Evolutionary conservation across 2,888 invertebrate species (phyloP).

Genomic region (Hermodice carunculata): DNA sequence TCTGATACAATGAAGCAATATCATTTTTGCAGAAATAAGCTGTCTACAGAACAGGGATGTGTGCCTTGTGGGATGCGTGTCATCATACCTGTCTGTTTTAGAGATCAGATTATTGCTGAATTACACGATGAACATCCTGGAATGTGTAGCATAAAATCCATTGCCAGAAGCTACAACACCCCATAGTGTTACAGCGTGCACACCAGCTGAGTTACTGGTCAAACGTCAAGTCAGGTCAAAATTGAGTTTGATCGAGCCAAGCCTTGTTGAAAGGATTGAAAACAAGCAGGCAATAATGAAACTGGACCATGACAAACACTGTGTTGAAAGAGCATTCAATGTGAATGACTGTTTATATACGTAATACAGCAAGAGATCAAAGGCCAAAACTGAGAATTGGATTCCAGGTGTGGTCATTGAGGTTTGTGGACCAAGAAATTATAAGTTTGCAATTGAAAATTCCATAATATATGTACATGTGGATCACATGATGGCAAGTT

Average conservation of each 20-base stretch:
- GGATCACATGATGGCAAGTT: no score
- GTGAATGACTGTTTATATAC: no score
- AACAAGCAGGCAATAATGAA: no score
- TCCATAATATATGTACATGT: not conserved
- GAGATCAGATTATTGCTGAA: not conserved
- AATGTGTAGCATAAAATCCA: not conserved
- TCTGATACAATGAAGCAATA: not conserved
- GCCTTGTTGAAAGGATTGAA: no score
- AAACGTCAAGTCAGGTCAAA: no score
- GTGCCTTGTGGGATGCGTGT: slow-evolving; percentile 10
- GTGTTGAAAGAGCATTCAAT: no score
- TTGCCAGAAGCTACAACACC: slow-evolving; percentile 5
- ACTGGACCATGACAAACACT: no score
- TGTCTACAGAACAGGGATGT: slow-evolving; percentile 14
- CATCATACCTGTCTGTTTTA: slow-evolving; percentile 1
- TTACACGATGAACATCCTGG: slow-evolving; percentile 10
- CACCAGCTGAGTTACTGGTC: no score
- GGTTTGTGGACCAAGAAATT: not conserved
- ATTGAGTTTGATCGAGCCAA: no score
- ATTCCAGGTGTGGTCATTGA: not conserved
- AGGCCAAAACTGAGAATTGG: not conserved
- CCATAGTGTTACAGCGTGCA: no score
- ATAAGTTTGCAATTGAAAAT: not conserved
- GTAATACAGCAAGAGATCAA: no score
- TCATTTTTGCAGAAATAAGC: not conserved